Evolutionary conservation across 1,140 invertebrate genomes (phyloP).

Genomic region (Cephus cinctus): DNA sequence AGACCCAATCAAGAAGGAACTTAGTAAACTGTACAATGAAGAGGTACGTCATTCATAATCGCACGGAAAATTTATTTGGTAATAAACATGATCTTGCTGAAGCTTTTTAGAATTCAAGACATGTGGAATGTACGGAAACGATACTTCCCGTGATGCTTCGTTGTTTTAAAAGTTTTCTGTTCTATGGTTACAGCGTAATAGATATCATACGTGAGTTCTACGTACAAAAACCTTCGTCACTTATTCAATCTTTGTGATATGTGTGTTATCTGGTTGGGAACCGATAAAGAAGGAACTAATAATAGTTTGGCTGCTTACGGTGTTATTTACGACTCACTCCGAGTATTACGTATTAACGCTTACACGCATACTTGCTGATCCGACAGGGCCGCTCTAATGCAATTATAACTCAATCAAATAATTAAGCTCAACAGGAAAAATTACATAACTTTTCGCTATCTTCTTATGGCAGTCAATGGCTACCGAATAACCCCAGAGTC

Average conservation of each 20-base stretch:
- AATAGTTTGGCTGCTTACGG: slow-evolving; percentile 7
- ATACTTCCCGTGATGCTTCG: no score
- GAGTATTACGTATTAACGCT: no score
- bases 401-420: slow-evolving; percentile 34
- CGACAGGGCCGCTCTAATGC: slow-evolving; percentile 14
- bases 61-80: no score
- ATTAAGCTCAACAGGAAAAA: slow-evolving; percentile 23
- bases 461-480: no score
- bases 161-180: no score
- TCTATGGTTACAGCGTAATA: background rate
- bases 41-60: no score
- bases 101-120: no score
- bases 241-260: slow-evolving; percentile 19
- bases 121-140: no score
- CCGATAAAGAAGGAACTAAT: slow-evolving; percentile 24
- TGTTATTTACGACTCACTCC: no score
- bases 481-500: no score
- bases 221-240: slow-evolving; percentile 13
- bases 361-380: background rate
- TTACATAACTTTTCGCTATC: slow-evolving; percentile 23
- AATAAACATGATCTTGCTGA: no score
- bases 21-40: slow-evolving; percentile 97
- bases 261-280: slow-evolving; percentile 24
- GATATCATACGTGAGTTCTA: background rate
- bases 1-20: slow-evolving; percentile 94